These are phyloP conservation scores for Cerastoderma edule DNA, from an alignment of 2,888 invertebrate species.

Conservation along the genomic window DNA sequence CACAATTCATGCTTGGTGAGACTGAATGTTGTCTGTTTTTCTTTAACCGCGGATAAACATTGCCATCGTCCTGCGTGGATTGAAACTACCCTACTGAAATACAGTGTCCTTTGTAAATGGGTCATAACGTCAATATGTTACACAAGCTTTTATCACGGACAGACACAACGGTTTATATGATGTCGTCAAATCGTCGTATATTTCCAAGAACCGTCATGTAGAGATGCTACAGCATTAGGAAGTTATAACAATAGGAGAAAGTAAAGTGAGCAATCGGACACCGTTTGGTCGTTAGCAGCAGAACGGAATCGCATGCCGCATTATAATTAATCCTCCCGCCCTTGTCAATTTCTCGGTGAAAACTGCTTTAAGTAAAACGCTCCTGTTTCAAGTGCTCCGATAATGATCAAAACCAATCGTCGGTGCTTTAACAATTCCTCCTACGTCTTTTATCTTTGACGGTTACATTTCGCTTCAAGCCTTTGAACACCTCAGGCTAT, in stretches of 20 bases:
- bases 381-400: conserved; percentile 17
- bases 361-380: neutral
- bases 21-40: too few species aligned
- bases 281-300: neutral
- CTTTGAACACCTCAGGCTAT: conserved; percentile 4
- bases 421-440: conserved; percentile 15
- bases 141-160: too few species aligned
- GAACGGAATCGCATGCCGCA: conserved; percentile 23
- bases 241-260: conserved; percentile 17
- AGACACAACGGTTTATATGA: neutral
- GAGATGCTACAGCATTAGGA: neutral
- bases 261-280: conserved; percentile 12
- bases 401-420: conserved; percentile 29
- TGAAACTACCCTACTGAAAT: too few species aligned
- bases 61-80: neutral
- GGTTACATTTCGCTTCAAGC: conserved; percentile 5
- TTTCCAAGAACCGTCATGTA: neutral
- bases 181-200: conserved; percentile 9
- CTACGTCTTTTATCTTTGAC: conserved; percentile 26
- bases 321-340: conserved; percentile 13
- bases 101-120: too few species aligned
- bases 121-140: too few species aligned
- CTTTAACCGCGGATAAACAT: too few species aligned
- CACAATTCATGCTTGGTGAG: too few species aligned
- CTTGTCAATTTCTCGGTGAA: conserved; percentile 10